Conservation (phyloP, 2,888 invertebrate species). For the Agapostemon virescens region DNA sequence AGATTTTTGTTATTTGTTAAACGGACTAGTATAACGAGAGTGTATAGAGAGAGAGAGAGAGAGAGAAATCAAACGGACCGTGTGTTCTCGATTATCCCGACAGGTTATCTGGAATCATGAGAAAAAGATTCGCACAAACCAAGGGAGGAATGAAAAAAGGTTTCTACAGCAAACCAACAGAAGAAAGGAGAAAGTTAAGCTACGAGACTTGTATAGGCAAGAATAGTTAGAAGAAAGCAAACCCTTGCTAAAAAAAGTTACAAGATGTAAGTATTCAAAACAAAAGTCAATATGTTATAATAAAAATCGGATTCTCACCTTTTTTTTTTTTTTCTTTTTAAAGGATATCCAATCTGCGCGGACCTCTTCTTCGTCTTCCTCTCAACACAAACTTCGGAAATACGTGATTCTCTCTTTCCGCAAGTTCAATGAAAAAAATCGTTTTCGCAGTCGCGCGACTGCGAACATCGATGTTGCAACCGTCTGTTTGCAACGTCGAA, state of each 20-base stretch:
- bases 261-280: constrained; percentile 48
- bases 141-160: constrained; percentile 27
- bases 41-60: no score
- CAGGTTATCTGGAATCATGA: constrained; percentile 17
- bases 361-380: constrained; percentile 41
- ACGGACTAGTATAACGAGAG: constrained; percentile 2
- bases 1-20: constrained; percentile 7
- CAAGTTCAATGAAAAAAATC: constrained; percentile 2
- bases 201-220: constrained; percentile 52
- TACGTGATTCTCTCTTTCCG: neutral
- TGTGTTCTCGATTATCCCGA: constrained; percentile 4
- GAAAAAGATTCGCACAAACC: constrained; percentile 40
- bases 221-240: constrained; percentile 59
- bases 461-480: constrained; percentile 4
- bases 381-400: constrained; percentile 6
- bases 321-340: no score
- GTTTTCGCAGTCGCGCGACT: neutral
- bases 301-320: constrained; percentile 58
- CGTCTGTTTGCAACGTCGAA: neutral
- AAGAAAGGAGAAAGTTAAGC: constrained; percentile 57
- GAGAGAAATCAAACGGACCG: constrained; percentile 6
- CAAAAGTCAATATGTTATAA: constrained; percentile 35
- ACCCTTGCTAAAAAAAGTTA: constrained; percentile 54
- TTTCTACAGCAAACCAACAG: constrained; percentile 56
- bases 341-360: constrained; percentile 35